Base-by-base conservation (phyloP, 1,140 invertebrate species). In the Microplitis mediator region DNA sequence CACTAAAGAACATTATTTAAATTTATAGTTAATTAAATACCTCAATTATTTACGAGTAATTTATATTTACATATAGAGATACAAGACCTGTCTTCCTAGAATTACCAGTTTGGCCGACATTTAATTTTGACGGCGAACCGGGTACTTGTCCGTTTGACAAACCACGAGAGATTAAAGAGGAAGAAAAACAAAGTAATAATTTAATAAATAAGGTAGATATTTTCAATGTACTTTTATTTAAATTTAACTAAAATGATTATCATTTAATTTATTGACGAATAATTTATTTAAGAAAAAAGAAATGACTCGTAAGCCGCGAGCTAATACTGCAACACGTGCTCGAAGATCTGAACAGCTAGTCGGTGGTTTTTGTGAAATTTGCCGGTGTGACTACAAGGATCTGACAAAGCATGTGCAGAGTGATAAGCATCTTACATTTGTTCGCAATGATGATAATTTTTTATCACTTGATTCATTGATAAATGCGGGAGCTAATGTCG, bases 341-440 rank as follows among this genome's bases (percentile, higher is more conserved):
- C 80, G 87, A 78, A 80, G 89, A 78, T 81, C 85, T 60, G 85
- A 90, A 78, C 88, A 90, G 73, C 84, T 89, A 74, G 89, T 88
- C 72, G 82, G 86, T 62, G 92, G 93, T 63, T 93, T 92, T 78
- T 94, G 93, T 86, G 92, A 93, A 84, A 92, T 93, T 81, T 94
- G 93, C 81, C 92, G 91, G 76, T 82, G 89, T 52, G 91, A 92
- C 72, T 94, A 93, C 81, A 88, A 88, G 67, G 91, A 91, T 77
- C 81, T 93, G 13, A 87, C 88, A 2, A 88, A 91, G 73, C 93
- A 94, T 75, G 83, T 92, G 35, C 90, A 92, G 71, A 92, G 90
- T n/a, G 91, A 92, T 62, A 90, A 91, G 77, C 93, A 94, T 83
- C 79, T 91, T 54, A 90, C 89, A 61, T 93, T 93, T 79, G 91